phyloP scores from a whole-genome alignment of 2,797 vertebrate genomes.

The Sarcophilus harrisii region DNA sequence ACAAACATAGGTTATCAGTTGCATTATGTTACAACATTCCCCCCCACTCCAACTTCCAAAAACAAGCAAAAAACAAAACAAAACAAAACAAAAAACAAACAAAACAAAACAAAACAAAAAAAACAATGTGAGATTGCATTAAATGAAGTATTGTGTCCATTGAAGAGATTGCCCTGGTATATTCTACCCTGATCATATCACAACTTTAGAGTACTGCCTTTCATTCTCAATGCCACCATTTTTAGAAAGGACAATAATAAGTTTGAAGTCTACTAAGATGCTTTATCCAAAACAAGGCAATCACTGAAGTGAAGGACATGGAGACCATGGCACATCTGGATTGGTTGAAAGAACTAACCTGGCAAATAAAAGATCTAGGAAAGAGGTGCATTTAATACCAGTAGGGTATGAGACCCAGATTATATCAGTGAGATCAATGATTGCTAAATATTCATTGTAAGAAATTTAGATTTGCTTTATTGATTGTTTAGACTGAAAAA shows the following conservation, averaged over 20 bases:
- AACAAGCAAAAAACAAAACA: neutral
- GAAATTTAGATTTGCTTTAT: too few species aligned
- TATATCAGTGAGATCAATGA: too few species aligned
- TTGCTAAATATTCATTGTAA: too few species aligned
- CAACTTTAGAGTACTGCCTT: neutral
- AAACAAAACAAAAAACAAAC: neutral
- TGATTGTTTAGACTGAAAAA: neutral
- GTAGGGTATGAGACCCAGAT: too few species aligned
- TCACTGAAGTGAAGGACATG: neutral
- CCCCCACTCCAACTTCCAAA: neutral
- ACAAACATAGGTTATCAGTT: neutral
- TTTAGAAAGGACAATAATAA: neutral
- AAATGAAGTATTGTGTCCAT: neutral
- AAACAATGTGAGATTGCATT: neutral
- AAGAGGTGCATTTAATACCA: too few species aligned
- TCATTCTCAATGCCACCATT: neutral
- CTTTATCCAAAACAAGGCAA: neutral
- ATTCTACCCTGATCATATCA: neutral
- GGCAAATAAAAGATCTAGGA: too few species aligned
- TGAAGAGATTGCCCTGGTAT: neutral
- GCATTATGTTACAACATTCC: neutral
- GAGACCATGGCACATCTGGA: too few species aligned
- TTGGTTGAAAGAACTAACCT: too few species aligned
- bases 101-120: neutral
- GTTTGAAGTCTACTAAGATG: neutral